Evolutionary conservation across 2,113 vertebrate species (phyloP).

Genomic region (Entelurus aequoreus): DNA sequence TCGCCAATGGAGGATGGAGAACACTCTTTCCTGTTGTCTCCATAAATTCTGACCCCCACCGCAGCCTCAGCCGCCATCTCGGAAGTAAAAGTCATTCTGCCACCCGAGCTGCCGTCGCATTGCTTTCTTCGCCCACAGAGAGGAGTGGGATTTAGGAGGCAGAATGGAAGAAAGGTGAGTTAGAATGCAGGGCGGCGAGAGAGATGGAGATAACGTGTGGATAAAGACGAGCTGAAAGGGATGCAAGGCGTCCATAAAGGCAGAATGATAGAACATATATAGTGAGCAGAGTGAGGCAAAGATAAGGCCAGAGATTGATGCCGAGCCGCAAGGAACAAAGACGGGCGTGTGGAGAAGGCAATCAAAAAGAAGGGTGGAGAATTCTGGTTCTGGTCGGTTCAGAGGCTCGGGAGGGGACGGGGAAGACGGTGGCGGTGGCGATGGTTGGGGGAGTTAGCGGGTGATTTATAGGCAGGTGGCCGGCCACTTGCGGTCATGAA

Average conservation of each 20-base stretch:
- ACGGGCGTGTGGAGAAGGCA: background rate
- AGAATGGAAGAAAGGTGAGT: conserved; percentile 15
- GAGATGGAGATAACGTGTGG: conserved; percentile 32
- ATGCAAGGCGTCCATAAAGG: conserved; percentile 23
- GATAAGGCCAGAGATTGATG: conserved; percentile 27
- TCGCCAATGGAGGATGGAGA: background rate
- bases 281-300: conserved; percentile 22
- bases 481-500: conserved; percentile 39
- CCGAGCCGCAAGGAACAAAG: conserved; percentile 2
- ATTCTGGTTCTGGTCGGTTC: conserved; percentile 33
- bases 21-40: background rate
- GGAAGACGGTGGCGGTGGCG: conserved; percentile 7
- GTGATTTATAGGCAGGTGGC: conserved; percentile 62
- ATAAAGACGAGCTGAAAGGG: conserved; percentile 35
- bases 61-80: background rate
- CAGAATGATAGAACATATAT: conserved; percentile 37
- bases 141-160: conserved; percentile 17
- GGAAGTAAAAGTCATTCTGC: conserved; percentile 43
- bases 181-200: conserved; percentile 29
- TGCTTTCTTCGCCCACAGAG: conserved; percentile 20
- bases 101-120: conserved; percentile 34
- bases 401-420: conserved; percentile 16
- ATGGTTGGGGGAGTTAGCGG: conserved; percentile 34
- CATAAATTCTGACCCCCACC: background rate
- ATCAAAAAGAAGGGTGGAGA: background rate